Evolutionary conservation across 2,113 vertebrate genomes (phyloP).

Genomic region (Pica pica): DNA sequence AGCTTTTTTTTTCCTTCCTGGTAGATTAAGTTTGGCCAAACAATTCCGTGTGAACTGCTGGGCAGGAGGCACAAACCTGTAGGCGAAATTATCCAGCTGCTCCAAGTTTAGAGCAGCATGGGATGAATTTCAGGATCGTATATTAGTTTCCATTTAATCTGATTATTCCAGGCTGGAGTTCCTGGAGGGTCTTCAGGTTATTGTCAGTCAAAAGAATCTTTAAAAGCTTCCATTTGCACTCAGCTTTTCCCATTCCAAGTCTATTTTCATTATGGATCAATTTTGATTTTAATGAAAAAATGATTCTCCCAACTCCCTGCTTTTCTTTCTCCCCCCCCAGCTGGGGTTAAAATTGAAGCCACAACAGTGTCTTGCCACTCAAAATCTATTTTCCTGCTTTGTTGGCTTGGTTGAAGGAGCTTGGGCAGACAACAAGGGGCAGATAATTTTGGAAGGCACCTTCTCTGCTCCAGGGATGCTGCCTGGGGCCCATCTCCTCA

Average conservation of each 20-base stretch:
- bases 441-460: not conserved
- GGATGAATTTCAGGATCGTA: constrained; percentile 54
- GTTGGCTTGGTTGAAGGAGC: not conserved
- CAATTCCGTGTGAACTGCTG: constrained; percentile 61
- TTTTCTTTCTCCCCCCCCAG: accelerated
- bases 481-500: not conserved
- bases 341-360: not conserved
- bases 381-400: not conserved
- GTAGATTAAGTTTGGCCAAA: constrained; percentile 50
- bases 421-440: accelerated
- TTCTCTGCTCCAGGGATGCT: not conserved
- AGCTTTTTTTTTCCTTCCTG: not conserved
- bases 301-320: not conserved
- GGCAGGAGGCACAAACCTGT: constrained; percentile 60
- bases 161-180: constrained; percentile 62
- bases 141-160: constrained; percentile 67
- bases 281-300: constrained; percentile 53
- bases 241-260: constrained; percentile 20
- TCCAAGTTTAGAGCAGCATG: constrained; percentile 54
- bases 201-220: constrained; percentile 60
- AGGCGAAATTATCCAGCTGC: constrained; percentile 61
- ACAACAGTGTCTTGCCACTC: not conserved
- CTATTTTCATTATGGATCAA: constrained; percentile 20
- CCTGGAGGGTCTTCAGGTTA: constrained; percentile 65
- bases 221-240: constrained; percentile 60